These are phyloP conservation scores for Python bivittatus DNA, from an alignment of 2,113 vertebrate species.

Conservation along the genomic window DNA sequence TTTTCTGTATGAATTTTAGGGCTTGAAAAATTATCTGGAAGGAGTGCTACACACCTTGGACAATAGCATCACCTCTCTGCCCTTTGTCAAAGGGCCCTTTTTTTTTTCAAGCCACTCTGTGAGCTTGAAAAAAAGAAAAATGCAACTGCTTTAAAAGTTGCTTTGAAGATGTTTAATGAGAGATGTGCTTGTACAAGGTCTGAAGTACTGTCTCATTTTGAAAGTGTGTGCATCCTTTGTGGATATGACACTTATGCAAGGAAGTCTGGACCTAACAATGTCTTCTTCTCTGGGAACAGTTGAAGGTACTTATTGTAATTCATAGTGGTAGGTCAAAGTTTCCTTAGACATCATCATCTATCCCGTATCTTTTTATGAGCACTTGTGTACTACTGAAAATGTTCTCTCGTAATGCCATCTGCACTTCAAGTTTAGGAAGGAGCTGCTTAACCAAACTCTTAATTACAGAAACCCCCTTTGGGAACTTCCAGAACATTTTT, in stretches of 20 bases:
- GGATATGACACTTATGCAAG: neutral
- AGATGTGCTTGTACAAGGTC: neutral
- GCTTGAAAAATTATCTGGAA: neutral
- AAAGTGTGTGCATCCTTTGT: neutral
- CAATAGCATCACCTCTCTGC: neutral
- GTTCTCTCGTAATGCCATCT: neutral
- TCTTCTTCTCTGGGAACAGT: neutral
- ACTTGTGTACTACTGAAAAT: neutral
- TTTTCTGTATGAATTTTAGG: neutral
- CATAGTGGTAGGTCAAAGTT: neutral
- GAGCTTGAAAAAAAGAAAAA: neutral
- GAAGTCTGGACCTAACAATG: neutral
- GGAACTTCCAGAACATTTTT: neutral
- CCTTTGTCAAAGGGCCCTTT: neutral
- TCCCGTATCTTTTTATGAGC: neutral
- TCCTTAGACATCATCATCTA: neutral
- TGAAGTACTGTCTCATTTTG: neutral
- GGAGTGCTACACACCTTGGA: neutral
- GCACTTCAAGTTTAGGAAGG: neutral
- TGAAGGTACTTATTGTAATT: neutral
- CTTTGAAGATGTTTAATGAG: neutral
- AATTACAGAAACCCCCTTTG: neutral
- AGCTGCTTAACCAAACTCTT: neutral
- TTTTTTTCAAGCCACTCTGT: neutral
- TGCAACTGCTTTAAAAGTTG: neutral